Base-by-base conservation (phyloP, 2,797 vertebrate genomes). In the Galago senegalensis region DNA sequence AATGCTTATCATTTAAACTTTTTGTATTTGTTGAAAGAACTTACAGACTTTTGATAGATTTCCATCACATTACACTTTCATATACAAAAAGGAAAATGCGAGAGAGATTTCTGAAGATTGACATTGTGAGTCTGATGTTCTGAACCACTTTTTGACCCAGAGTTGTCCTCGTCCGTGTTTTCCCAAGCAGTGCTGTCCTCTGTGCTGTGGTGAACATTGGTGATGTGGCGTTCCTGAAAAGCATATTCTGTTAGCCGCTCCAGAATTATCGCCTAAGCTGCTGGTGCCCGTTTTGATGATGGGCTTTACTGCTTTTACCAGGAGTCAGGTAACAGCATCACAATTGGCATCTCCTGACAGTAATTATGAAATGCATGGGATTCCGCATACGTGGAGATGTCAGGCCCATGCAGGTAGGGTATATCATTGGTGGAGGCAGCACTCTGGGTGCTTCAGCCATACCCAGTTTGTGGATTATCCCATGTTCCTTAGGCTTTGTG, bases 361-460 rank as follows among this genome's bases (percentile, higher is more conserved):
- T 5, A 25, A 31, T 23, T 72, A 46, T 18, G 60, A 77, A 34
- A 8, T 0, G 3, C 10, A 0, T 1, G 61, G 43, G 53, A n/a
- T 56, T n/a, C 31, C 0, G 58, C 58, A 10, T 16, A 3, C 0
- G 23, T 63, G 80, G 2, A 10, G 40, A 76, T 1, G 0, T 79
- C 16, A 29, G 34, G 23, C 46, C 43, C 12, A 0, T 0, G 43
- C 18, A 3, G n/a, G n/a, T 7, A 0, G 4, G 56, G 56, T 8
- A 1, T 23, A 17, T 58, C 14, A 43, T 43, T 2, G 73, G 27
- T 9, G 61, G 60, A 81, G n/a, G 65, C n/a, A 43, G 53, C 1
- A 11, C 65, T 73, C 67, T 63, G 18, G 56, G 21, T 61, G 25
- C 75, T 60, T n/a, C 86, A 63, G 72, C 84, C 63, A 81, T 14